These are phyloP conservation scores for Peromyscus polionotus DNA, from an alignment of 2,113 vertebrate genomes.

Conservation along the genomic window DNA sequence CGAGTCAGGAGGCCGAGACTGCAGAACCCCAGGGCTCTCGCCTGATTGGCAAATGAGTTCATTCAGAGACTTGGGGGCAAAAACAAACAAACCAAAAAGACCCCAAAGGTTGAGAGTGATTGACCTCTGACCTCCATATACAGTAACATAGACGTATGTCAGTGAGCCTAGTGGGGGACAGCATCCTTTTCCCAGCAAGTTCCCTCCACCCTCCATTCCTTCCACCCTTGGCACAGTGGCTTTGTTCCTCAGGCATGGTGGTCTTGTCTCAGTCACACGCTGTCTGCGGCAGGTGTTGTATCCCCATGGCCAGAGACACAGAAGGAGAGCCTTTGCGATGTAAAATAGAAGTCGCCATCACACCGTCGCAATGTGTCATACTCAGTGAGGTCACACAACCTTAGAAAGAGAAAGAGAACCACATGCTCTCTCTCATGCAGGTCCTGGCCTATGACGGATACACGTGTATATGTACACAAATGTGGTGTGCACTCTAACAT, in stretches of 20 bases:
- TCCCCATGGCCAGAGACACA: no score
- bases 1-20: background rate
- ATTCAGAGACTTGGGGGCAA: background rate
- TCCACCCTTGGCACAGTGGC: background rate
- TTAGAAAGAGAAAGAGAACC: no score
- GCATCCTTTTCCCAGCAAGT: background rate
- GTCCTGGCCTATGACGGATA: background rate
- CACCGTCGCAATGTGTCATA: no score
- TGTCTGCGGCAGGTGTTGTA: no score
- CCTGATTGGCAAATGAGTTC: background rate
- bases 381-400: no score
- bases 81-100: background rate
- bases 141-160: background rate
- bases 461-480: background rate
- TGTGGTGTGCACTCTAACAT: background rate
- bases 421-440: no score
- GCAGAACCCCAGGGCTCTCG: background rate
- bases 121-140: background rate
- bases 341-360: no score
- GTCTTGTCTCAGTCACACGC: no score
- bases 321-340: no score
- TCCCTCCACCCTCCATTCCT: background rate
- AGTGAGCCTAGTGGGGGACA: background rate
- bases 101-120: background rate
- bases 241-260: background rate